phyloP scores from a whole-genome alignment of 2,113 vertebrate species.

The Formicarius rufipectus region DNA sequence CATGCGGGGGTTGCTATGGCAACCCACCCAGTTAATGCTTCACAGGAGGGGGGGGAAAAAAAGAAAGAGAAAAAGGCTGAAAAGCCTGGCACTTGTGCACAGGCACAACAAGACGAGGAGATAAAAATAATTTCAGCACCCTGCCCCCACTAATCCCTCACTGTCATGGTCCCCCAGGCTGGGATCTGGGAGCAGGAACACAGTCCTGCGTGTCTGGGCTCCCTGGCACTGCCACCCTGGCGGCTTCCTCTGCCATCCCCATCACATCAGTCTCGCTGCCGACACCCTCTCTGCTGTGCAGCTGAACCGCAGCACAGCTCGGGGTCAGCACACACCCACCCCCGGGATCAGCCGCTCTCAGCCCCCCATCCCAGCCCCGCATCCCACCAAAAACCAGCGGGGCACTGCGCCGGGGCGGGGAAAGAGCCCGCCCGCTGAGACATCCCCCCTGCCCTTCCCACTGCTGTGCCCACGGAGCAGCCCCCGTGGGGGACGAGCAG shows the following conservation, averaged over 20 bases:
- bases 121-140: slow-evolving; percentile 6
- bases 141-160: neutral
- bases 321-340: neutral
- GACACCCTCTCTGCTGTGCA: neutral
- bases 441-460: accelerated
- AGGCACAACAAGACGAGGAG: neutral
- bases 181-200: neutral
- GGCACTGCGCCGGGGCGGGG: neutral
- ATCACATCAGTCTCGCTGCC: neutral
- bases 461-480: neutral
- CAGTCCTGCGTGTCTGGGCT: neutral
- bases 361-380: neutral
- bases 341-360: neutral
- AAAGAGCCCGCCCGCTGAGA: accelerated
- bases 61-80: neutral
- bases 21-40: slow-evolving; percentile 59
- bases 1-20: slow-evolving; percentile 57
- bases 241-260: neutral
- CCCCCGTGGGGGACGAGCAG: neutral
- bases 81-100: slow-evolving; percentile 36
- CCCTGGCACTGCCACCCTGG: neutral
- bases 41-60: neutral
- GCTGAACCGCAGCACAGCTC: neutral
- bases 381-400: neutral
- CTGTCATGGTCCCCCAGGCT: neutral